A percentile compares a stretch with the other conserved stretches of the same genome.
phyloP scores from a whole-genome alignment of 2,113 vertebrate species.

The Axis porcinus region DNA sequence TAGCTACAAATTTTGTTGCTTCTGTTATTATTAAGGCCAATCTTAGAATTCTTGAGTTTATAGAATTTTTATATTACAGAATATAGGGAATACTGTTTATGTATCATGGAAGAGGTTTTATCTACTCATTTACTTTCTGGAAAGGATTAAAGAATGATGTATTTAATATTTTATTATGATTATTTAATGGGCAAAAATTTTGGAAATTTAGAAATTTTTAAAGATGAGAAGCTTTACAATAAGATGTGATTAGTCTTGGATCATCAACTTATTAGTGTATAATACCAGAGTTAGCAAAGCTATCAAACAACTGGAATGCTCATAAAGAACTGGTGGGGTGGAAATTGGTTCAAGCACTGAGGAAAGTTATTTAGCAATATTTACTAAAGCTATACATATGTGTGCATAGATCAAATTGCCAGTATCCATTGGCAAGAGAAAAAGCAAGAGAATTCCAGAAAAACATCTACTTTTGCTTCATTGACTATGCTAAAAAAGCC shows the following conservation, averaged over 20 bases:
- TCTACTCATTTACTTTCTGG: not conserved
- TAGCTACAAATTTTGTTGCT: not conserved
- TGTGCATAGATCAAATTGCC: not conserved
- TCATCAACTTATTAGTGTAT: not conserved
- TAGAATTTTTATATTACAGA: not conserved
- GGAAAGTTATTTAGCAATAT: not conserved
- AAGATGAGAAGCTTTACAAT: not conserved
- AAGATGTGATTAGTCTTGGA: not conserved
- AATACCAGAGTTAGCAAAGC: not conserved
- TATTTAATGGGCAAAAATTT: not conserved
- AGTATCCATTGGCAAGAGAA: not conserved
- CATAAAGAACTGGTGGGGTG: not conserved
- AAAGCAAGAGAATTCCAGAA: not conserved
- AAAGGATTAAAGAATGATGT: not conserved
- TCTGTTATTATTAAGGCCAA: not conserved
- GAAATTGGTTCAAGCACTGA: not conserved
- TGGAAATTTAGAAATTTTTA: not conserved
- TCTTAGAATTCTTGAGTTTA: not conserved
- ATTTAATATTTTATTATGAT: slow-evolving; percentile 1
- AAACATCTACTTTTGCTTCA: not conserved
- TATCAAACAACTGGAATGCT: not conserved
- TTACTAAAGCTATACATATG: not conserved
- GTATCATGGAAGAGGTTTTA: not conserved
- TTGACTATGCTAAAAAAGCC: not conserved
- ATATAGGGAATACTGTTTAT: not conserved